phyloP scores from a whole-genome alignment of 2,113 vertebrate species.

The Piprites chloris region DNA sequence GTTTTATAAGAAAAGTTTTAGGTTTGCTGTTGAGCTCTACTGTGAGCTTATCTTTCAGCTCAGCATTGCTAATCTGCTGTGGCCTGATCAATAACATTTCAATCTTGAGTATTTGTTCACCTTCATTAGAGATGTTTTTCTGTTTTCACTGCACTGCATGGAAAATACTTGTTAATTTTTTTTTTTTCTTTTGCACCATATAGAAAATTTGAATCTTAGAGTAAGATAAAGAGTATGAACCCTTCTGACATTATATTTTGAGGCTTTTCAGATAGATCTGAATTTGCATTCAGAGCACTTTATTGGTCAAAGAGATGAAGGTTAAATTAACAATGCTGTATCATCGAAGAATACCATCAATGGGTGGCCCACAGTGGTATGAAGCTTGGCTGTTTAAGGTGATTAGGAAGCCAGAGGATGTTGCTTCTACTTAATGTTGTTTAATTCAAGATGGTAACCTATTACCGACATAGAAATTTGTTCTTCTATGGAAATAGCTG shows the following conservation, averaged over 20 bases:
- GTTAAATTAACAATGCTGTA: not conserved
- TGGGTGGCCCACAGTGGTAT: not conserved
- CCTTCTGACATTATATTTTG: not conserved
- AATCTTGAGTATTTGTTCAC: not conserved
- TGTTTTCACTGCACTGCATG: not conserved
- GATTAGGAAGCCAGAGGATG: not conserved
- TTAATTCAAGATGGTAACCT: not conserved
- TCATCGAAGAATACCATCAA: no score
- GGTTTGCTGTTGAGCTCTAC: not conserved
- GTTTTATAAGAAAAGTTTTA: not conserved
- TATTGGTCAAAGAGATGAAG: not conserved
- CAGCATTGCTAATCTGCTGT: not conserved
- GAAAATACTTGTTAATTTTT: not conserved
- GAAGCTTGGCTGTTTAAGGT: not conserved
- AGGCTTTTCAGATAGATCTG: not conserved
- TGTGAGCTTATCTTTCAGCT: not conserved
- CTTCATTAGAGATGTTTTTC: not conserved
- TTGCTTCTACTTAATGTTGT: not conserved
- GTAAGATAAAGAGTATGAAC: not conserved
- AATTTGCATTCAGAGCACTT: not conserved
- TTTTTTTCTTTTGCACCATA: fast-evolving
- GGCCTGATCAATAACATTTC: not conserved
- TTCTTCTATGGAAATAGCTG: not conserved
- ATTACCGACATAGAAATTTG: not conserved
- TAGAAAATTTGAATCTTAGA: not conserved